These are phyloP conservation scores for Chloroclysta siterata DNA, from an alignment of 2,888 invertebrate genomes.

Conservation along the genomic window DNA sequence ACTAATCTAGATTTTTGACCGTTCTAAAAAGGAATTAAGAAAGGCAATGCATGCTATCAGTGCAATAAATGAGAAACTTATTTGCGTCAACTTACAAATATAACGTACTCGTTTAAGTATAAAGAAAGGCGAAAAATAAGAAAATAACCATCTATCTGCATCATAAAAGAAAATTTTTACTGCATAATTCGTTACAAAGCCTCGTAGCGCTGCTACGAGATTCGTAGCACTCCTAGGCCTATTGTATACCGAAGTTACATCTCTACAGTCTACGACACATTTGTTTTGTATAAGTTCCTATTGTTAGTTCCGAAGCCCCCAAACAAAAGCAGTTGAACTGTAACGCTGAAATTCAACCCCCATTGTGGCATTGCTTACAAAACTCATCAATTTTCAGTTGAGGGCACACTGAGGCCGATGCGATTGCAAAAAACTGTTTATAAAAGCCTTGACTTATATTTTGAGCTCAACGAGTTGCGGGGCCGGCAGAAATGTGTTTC, in stretches of 20 bases:
- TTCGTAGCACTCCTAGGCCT: slow-evolving; percentile 18
- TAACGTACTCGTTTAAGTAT: no score
- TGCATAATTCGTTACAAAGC: not conserved
- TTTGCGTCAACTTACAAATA: no score
- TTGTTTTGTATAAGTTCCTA: not conserved
- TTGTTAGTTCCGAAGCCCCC: slow-evolving; percentile 8
- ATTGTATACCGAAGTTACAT: not conserved
- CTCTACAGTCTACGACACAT: not conserved
- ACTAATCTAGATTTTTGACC: no score
- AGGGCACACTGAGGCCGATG: slow-evolving; percentile 26
- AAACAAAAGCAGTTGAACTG: slow-evolving; percentile 13
- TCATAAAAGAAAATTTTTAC: not conserved
- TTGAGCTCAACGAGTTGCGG: slow-evolving; percentile 25
- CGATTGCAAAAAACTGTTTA: slow-evolving; percentile 28
- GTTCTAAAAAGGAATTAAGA: not conserved
- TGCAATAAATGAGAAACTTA: no score
- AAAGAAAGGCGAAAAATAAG: not conserved
- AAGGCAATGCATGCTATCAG: no score
- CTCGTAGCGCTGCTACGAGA: slow-evolving; percentile 18
- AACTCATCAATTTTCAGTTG: slow-evolving; percentile 23
- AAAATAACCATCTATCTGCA: not conserved
- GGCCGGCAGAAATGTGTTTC: slow-evolving; percentile 34
- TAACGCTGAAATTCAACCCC: slow-evolving; percentile 22
- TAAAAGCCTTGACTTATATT: slow-evolving; percentile 42
- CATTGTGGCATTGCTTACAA: slow-evolving; percentile 13